A percentile compares a stretch with the other conserved stretches of the same genome.
These are phyloP conservation scores for Diceros bicornis DNA, from an alignment of 2,797 vertebrate species.

Conservation along the genomic window DNA sequence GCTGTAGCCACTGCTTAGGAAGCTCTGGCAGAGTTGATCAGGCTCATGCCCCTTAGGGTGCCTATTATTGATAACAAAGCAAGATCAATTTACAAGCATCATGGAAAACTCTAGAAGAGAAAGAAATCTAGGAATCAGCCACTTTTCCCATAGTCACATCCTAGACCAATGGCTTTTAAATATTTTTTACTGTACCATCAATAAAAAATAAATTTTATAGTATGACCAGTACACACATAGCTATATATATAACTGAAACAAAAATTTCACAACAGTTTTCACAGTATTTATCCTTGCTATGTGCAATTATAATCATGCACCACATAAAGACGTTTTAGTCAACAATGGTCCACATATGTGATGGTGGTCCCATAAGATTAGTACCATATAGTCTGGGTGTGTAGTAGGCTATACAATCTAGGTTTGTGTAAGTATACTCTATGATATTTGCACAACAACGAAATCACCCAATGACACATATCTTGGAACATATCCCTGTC, in stretches of 20 bases:
- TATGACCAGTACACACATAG: not conserved
- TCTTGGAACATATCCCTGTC: too few species aligned
- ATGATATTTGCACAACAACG: too few species aligned
- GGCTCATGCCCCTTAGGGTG: not conserved
- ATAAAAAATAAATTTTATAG: not conserved
- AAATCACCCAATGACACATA: too few species aligned
- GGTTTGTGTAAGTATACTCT: too few species aligned
- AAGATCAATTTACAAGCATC: not conserved
- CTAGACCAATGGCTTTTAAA: not conserved
- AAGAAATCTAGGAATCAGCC: constrained; percentile 10
- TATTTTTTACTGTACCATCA: not conserved
- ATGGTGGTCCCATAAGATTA: too few species aligned
- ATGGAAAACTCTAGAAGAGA: constrained; percentile 51
- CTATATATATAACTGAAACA: not conserved
- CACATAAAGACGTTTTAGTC: too few species aligned
- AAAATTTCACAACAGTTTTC: constrained; percentile 38
- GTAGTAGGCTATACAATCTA: too few species aligned
- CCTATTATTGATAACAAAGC: not conserved
- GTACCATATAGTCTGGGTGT: too few species aligned
- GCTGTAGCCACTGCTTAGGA: not conserved
- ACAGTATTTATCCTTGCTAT: not conserved
- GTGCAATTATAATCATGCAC: not conserved
- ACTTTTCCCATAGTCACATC: not conserved
- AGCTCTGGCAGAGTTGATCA: not conserved
- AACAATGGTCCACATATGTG: too few species aligned